phyloP scores from a whole-genome alignment of 2,113 vertebrate species.

The Oreochromis spilurus region DNA sequence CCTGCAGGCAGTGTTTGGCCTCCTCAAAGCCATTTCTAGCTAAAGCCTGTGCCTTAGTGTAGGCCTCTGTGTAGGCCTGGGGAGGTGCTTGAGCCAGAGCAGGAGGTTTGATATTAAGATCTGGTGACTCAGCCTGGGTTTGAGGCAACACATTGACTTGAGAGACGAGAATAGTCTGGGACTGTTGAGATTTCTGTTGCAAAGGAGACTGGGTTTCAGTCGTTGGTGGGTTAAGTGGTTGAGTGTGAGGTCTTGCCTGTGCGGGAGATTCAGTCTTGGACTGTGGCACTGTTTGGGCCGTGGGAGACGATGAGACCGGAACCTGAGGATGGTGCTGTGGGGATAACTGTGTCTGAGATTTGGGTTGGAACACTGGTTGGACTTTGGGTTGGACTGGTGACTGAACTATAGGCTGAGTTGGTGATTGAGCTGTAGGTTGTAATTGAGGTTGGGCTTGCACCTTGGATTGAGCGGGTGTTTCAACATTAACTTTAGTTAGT shows the following conservation, averaged over 20 bases:
- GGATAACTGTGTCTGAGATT: slow-evolving; percentile 5
- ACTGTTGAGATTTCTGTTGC: slow-evolving; percentile 10
- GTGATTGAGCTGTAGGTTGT: background rate
- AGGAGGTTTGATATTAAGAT: slow-evolving; percentile 38
- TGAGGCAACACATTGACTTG: slow-evolving; percentile 16
- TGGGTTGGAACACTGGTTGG: background rate
- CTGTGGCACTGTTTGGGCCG: background rate
- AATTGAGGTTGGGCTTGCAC: background rate
- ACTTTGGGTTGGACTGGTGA: background rate
- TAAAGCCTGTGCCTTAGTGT: slow-evolving; percentile 66
- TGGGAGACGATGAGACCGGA: background rate
- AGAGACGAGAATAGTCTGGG: background rate
- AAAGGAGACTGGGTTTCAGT: background rate
- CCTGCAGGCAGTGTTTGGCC: slow-evolving; percentile 73
- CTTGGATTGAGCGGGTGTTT: background rate
- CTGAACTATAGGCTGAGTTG: background rate
- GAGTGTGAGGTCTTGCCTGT: background rate
- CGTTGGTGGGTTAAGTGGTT: background rate
- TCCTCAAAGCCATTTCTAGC: slow-evolving; percentile 73
- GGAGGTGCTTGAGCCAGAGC: slow-evolving; percentile 57
- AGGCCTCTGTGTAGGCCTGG: slow-evolving; percentile 71
- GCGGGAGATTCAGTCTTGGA: background rate
- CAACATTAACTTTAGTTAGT: background rate
- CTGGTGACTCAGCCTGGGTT: slow-evolving; percentile 36
- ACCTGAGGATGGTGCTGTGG: background rate